phyloP scores from a whole-genome alignment of 2,888 invertebrate species.

The Homarus gammarus region DNA sequence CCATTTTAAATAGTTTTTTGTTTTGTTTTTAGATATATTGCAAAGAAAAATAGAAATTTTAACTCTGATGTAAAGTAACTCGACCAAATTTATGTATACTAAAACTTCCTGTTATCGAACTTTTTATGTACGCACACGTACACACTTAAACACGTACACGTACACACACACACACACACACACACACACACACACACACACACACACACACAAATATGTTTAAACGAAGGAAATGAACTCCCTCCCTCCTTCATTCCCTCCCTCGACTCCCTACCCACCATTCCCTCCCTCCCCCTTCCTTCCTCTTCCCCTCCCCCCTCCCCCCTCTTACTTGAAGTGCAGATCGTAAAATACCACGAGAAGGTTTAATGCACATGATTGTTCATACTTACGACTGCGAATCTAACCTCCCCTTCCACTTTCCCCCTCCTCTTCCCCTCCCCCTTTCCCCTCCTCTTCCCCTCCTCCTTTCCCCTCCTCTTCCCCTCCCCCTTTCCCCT shows the following conservation, averaged over 20 bases:
- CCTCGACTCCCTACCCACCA: background rate
- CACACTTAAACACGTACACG: too few relatives aligned
- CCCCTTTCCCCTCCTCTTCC: background rate
- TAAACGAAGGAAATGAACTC: too few relatives aligned
- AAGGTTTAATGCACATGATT: background rate
- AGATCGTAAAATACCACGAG: background rate
- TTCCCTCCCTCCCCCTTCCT: background rate
- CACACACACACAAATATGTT: constrained; percentile 14
- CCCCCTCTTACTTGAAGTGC: background rate
- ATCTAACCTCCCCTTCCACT: background rate
- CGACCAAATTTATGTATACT: too few relatives aligned
- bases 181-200: constrained; percentile 32
- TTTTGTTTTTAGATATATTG: too few relatives aligned
- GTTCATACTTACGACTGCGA: background rate
- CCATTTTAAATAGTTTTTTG: too few relatives aligned
- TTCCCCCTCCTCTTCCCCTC: background rate
- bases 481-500: background rate
- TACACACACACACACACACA: constrained; percentile 1
- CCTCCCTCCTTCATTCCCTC: background rate
- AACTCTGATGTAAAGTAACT: too few relatives aligned
- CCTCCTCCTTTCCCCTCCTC: background rate
- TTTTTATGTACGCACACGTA: too few relatives aligned
- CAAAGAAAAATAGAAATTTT: too few relatives aligned
- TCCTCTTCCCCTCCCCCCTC: background rate
- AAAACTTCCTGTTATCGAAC: too few relatives aligned